These are phyloP conservation scores for Gadopsis marmoratus DNA, from an alignment of 2,797 vertebrate species.

Conservation along the genomic window DNA sequence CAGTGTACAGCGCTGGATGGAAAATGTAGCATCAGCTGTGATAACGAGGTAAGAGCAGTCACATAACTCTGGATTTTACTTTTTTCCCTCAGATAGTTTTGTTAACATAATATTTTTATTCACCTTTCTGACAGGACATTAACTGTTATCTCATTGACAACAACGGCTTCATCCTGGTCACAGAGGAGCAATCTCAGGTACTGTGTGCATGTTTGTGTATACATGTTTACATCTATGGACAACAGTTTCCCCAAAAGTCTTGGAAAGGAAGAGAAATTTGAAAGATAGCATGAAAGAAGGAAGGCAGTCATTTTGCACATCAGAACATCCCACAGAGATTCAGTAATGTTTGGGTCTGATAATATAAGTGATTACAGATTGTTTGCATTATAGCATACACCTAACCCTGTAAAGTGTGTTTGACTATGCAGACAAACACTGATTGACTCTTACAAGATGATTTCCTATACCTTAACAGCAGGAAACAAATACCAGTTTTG, in stretches of 20 bases:
- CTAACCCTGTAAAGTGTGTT: background rate
- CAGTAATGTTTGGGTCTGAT: background rate
- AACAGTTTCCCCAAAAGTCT: background rate
- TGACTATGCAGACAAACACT: background rate
- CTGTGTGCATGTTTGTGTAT: constrained; percentile 8
- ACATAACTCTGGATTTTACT: background rate
- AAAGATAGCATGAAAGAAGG: background rate
- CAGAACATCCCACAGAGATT: background rate
- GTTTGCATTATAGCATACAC: too few species aligned
- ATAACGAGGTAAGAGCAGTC: constrained; percentile 89
- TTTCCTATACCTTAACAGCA: background rate
- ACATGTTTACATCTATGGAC: constrained; percentile 9
- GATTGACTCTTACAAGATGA: background rate
- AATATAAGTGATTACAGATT: background rate
- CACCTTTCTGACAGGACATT: constrained; percentile 85
- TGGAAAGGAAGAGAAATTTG: background rate
- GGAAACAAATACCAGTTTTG: background rate
- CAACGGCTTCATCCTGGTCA: constrained; percentile 98
- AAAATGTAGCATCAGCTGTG: constrained; percentile 96
- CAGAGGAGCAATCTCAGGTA: constrained; percentile 95
- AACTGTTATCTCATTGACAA: constrained; percentile 99
- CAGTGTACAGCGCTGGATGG: constrained; percentile 97
- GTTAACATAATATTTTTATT: constrained; percentile 6
- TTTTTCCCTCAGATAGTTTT: background rate
- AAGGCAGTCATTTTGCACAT: background rate